phyloP scores from a whole-genome alignment of 2,797 vertebrate genomes.

The Rhabdophis nuchalis region DNA sequence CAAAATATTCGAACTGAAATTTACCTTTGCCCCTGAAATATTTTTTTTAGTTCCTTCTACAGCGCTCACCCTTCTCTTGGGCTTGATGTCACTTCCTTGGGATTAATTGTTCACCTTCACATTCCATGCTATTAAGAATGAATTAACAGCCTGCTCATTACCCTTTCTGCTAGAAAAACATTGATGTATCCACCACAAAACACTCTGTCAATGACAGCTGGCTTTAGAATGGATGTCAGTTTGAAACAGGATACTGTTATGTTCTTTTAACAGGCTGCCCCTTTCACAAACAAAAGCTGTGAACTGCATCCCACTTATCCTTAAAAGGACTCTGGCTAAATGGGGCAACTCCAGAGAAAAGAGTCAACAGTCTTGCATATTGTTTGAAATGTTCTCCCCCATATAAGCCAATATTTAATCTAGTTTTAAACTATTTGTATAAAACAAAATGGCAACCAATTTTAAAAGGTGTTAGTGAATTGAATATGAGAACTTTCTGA shows the following conservation, averaged over 20 bases:
- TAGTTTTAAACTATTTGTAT: neutral
- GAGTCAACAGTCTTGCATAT: neutral
- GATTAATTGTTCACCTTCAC: conserved; percentile 67
- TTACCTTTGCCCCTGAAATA: conserved; percentile 52
- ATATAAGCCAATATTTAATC: neutral
- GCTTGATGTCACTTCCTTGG: conserved; percentile 62
- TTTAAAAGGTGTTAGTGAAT: neutral
- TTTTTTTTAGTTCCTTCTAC: conserved; percentile 57
- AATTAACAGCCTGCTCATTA: conserved; percentile 70
- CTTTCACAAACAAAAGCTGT: conserved; percentile 53
- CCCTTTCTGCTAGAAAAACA: conserved; percentile 73
- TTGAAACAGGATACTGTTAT: conserved; percentile 50
- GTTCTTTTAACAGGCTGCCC: conserved; percentile 60
- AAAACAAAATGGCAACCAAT: neutral
- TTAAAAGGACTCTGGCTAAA: neutral
- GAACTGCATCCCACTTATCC: conserved; percentile 14
- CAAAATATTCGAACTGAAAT: neutral
- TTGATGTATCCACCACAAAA: conserved; percentile 62
- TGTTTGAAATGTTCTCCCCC: neutral
- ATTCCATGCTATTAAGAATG: conserved; percentile 71
- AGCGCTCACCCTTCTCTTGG: conserved; percentile 54
- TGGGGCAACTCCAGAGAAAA: neutral
- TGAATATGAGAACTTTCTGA: neutral
- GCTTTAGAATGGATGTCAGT: conserved; percentile 64
- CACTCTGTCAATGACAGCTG: conserved; percentile 53